Evolutionary conservation across 2,888 invertebrate genomes (phyloP).

Genomic region (Drosophila subsilvestris): DNA sequence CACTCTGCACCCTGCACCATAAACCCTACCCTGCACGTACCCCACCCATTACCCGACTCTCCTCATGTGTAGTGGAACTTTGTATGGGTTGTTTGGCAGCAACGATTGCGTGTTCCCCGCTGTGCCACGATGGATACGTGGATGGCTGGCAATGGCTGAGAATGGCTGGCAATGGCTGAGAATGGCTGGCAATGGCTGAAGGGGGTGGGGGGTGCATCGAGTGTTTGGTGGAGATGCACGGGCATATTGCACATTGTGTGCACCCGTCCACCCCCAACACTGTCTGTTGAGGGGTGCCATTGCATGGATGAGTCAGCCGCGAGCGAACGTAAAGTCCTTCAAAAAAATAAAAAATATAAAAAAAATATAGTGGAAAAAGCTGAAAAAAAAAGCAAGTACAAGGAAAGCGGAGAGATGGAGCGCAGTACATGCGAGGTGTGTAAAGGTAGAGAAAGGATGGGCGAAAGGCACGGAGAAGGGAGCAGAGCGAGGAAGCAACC

Average conservation of each 20-base stretch:
- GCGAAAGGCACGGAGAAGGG: background rate
- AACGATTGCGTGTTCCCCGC: constrained; percentile 42
- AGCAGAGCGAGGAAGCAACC: constrained; percentile 34
- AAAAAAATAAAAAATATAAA: constrained; percentile 14
- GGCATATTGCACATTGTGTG: constrained; percentile 43
- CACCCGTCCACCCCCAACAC: background rate
- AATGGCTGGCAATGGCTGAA: background rate
- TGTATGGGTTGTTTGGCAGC: constrained; percentile 49
- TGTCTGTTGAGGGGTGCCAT: background rate
- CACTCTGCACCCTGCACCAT: constrained; percentile 9
- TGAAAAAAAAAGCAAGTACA: constrained; percentile 15
- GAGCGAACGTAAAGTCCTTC: constrained; percentile 46
- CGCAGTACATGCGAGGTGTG: background rate
- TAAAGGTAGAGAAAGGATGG: background rate
- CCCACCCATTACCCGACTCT: background rate
- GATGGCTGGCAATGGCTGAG: background rate
- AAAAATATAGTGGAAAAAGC: constrained; percentile 6
- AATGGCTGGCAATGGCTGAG: background rate
- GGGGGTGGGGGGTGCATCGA: constrained; percentile 13
- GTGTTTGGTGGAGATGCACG: constrained; percentile 39
- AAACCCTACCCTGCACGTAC: background rate
- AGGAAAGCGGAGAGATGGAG: background rate
- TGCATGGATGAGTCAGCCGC: constrained; percentile 44
- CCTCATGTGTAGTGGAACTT: constrained; percentile 30
- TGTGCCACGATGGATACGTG: background rate